These are phyloP conservation scores for Platyscapa corneri DNA, from an alignment of 1,140 invertebrate genomes.

Conservation along the genomic window DNA sequence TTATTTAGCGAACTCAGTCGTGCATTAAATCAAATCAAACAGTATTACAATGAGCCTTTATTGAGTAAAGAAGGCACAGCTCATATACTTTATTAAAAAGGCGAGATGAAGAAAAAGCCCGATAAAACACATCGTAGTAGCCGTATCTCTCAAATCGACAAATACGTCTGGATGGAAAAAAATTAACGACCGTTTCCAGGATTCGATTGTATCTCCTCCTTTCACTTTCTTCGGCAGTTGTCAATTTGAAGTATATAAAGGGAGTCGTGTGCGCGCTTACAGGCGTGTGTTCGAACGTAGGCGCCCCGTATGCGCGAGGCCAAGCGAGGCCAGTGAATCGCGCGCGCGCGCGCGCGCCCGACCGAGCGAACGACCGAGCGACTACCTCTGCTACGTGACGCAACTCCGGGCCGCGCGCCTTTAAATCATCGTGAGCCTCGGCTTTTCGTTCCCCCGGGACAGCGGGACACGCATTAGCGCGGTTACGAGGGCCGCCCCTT, in stretches of 20 bases:
- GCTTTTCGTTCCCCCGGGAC: neutral
- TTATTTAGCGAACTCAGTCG: neutral
- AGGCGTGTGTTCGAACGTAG: too few species aligned
- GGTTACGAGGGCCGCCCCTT: neutral
- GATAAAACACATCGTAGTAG: neutral
- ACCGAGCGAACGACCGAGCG: too few species aligned
- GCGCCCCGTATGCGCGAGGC: neutral
- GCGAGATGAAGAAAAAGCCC: neutral
- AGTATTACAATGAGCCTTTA: neutral
- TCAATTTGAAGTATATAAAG: slow-evolving; percentile 24
- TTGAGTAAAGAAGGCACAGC: neutral
- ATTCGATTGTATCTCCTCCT: slow-evolving; percentile 25
- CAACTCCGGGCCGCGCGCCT: neutral
- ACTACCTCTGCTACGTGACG: too few species aligned
- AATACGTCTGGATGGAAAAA: neutral
- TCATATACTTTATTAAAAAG: neutral
- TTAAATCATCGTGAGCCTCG: neutral
- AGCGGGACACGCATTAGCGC: neutral
- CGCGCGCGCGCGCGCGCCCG: neutral
- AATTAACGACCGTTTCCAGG: slow-evolving; percentile 23
- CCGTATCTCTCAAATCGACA: neutral
- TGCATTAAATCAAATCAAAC: neutral
- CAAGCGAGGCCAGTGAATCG: neutral
- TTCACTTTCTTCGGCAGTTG: slow-evolving; percentile 13
- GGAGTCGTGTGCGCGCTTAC: neutral